Evolutionary conservation across 2,888 invertebrate genomes (phyloP), one percentile per base, ranked within the genome.

Genomic region (Busseola fusca): DNA sequence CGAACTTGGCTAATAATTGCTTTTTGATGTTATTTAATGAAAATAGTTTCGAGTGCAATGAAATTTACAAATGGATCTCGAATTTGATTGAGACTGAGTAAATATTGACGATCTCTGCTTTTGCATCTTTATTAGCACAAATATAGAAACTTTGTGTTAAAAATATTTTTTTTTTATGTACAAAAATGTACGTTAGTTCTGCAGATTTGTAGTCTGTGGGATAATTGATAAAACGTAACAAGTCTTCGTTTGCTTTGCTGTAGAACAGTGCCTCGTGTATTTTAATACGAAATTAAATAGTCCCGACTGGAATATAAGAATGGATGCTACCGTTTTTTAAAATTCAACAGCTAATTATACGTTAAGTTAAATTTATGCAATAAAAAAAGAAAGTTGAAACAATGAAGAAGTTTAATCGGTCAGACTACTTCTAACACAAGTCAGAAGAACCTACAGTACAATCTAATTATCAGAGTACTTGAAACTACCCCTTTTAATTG

Each of bases 221-320:
- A 84, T 90, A 91, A 91, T 91, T 90, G 88, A 88, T 87, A 89
- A 86, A 91, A 89, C 85, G 88, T 90, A 88, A 91, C 88, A 89
- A 90, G 89, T 91, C 87, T 18, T 64, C 71, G 90, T 91, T 92
- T 91, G 88, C 89, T 90, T 89, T 89, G 86, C 91, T 88, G 87
- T 90, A 88, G 84, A 89, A 79, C 82, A 83, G 85, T 83, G 81
- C 82, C 85, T 85, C 76, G 81, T 86, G 83, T 87, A 79, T 90
- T 89, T 88, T 89, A 87, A 87, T 87, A 80, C 82, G 70, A 80
- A 88, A 88, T 88, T 86, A 88, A 88, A 88, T 80, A 87, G 78
- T 77, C 75, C 74, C 1, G 59, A 52, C 58, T 52, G 42, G 30
- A 66, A 69, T 74, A 64, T 69, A 64, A 63, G 37, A 63, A 14